These are phyloP conservation scores for Acipenser transmontanus DNA, from an alignment of 2,797 vertebrate species.

Conservation along the genomic window DNA sequence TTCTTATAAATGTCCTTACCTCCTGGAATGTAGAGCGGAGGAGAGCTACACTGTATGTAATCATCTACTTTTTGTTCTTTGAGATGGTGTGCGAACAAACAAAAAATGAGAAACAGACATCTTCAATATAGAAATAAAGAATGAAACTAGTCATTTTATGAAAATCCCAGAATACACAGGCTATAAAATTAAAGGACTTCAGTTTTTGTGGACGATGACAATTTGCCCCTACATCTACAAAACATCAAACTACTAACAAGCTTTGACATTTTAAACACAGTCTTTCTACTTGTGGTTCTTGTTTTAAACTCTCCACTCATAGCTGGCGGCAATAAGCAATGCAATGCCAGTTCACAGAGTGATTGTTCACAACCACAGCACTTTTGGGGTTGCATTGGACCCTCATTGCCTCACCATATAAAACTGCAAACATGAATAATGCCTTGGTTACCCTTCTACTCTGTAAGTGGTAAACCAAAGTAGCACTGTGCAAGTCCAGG, in stretches of 20 bases:
- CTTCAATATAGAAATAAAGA: too few species aligned
- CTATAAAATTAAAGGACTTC: slow-evolving; percentile 45
- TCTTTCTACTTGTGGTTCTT: slow-evolving; percentile 49
- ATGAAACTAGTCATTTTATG: too few species aligned
- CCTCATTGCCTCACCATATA: slow-evolving; percentile 14
- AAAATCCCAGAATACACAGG: not conserved
- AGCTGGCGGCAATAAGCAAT: slow-evolving; percentile 62
- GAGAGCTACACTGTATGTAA: too few species aligned
- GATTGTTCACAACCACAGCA: slow-evolving; percentile 1
- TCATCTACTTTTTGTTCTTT: too few species aligned
- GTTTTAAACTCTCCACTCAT: slow-evolving; percentile 60
- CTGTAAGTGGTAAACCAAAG: not conserved
- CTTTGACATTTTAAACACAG: slow-evolving; percentile 59
- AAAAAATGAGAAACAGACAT: too few species aligned
- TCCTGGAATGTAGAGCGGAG: too few species aligned
- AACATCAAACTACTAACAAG: slow-evolving; percentile 60
- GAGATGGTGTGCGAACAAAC: too few species aligned
- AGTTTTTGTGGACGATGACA: slow-evolving; percentile 50
- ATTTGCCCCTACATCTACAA: slow-evolving; percentile 49
- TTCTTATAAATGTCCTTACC: too few species aligned
- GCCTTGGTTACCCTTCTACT: slow-evolving; percentile 6
- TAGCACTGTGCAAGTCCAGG: not conserved
- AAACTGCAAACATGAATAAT: slow-evolving; percentile 15
- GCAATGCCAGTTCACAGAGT: slow-evolving; percentile 37
- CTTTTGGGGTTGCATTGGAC: slow-evolving; percentile 15